Evolutionary conservation across 2,888 invertebrate species (phyloP), one percentile per base, ranked within the genome.

Genomic region (Leptinotarsa haldemani): DNA sequence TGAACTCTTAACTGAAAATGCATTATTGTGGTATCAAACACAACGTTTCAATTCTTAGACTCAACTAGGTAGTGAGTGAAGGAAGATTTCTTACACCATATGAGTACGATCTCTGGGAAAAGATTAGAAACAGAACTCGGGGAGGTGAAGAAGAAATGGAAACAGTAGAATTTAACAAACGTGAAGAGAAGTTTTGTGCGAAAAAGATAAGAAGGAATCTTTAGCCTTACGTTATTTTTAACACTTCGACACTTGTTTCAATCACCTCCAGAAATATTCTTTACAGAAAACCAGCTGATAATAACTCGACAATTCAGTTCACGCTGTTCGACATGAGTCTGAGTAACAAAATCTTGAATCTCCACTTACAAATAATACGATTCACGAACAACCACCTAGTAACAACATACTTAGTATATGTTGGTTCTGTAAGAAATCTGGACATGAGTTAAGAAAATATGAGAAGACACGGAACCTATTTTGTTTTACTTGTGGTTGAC

Each of bases 61-160:
- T 25, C 25, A 25, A 3, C 25, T 25, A 25, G 25, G 2, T 25
- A 2, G 25, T 25, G 4, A 25, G 25, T 75, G 4, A 40, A 16
- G 4, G 56, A 58, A 30, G 52, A 46, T 3, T 75, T 70, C 30
- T 25, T 46, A 30, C 67, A 70, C 2, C 52, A 56, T 74, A 74
- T 65, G 71, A 74, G 47, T 20, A 61, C 40, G 52, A 18, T 12
- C 47, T 76, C 1, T 72, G 52, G 71, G 64, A 70, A 15, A 70
- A 74, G 40, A 74, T 74, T 46, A 25, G 65, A 13, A 20, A 46
- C 18, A 53, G 77, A 3, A 77, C 74, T 16, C 74, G 74, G 65
- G 71, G 73, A 4, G 13, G 67, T 3, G 16, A 58, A 5, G 70
- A 77, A 9, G 47, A n/a, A 40, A 74, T 77, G 77, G 67, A 72